A percentile compares a stretch with the other conserved stretches of the same genome.
Evolutionary conservation across 1,140 invertebrate genomes (phyloP).

Genomic region (Augochlora pura): DNA sequence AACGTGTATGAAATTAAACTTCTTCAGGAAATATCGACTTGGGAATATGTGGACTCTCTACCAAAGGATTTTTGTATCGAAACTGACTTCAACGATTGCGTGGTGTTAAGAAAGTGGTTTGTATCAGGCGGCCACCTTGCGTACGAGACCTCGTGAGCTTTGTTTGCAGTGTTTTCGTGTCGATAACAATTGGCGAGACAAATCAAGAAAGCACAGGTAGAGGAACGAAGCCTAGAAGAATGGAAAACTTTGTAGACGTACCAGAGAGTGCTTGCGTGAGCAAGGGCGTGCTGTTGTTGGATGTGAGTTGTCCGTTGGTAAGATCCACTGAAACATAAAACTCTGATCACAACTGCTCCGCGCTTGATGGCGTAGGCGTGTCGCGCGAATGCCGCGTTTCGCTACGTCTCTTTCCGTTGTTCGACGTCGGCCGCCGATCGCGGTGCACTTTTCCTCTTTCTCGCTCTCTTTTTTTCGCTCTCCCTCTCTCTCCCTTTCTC

Average conservation of each 20-base stretch:
- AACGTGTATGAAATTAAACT: no score
- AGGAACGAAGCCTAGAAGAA: constrained; percentile 48
- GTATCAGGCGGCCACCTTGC: no score
- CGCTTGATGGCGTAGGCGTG: constrained; percentile 21
- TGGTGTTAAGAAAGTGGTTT: no score
- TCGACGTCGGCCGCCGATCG: constrained; percentile 1
- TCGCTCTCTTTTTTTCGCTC: no score
- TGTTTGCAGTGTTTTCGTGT: background rate
- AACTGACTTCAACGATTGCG: no score
- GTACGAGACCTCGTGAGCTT: no score
- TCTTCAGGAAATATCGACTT: no score
- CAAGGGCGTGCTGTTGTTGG: constrained; percentile 95
- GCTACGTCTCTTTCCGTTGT: constrained; percentile 9
- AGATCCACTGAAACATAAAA: constrained; percentile 93
- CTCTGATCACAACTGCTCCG: constrained; percentile 75
- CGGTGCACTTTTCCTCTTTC: no score
- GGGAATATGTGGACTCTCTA: no score
- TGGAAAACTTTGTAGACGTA: constrained; percentile 79
- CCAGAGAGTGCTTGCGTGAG: constrained; percentile 96
- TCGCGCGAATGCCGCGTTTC: constrained; percentile 25
- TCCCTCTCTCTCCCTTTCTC: no score
- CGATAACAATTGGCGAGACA: constrained; percentile 11
- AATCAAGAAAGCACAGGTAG: constrained; percentile 43
- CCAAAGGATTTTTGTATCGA: no score
- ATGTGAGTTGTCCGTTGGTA: constrained; percentile 95